Conservation (phyloP, 2,113 vertebrate species). For the Cyphomyrus plagiostoma region DNA sequence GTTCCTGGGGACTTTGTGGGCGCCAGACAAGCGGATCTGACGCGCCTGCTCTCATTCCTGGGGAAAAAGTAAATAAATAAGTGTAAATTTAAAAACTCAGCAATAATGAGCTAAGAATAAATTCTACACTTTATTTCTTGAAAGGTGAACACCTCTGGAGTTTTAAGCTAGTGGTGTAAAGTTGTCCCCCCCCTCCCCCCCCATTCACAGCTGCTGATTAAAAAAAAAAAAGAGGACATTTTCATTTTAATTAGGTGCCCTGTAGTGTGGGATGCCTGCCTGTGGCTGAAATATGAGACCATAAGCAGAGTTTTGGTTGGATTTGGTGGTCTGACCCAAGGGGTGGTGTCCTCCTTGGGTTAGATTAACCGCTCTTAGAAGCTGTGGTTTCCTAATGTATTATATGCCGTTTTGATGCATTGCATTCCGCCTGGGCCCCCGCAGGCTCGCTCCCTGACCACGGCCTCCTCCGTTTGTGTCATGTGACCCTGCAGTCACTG, state of each 20-base stretch:
- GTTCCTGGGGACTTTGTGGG: neutral
- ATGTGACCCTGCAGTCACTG: neutral
- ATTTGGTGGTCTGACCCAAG: neutral
- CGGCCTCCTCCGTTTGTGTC: neutral
- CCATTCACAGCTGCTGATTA: neutral
- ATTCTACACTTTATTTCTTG: neutral
- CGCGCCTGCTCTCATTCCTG: neutral
- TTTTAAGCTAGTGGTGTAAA: neutral
- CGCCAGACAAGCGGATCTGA: neutral
- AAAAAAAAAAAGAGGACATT: neutral
- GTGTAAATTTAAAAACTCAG: neutral
- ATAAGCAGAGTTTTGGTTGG: neutral
- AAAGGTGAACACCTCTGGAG: neutral
- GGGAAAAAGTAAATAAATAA: neutral
- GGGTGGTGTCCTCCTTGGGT: neutral
- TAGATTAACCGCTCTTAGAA: neutral
- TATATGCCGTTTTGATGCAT: neutral
- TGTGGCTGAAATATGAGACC: neutral
- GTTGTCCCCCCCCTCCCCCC: neutral
- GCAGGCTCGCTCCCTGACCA: neutral
- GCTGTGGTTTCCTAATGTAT: neutral
- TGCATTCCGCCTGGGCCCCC: neutral
- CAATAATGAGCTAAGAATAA: neutral
- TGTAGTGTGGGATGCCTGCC: neutral
- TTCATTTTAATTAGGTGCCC: neutral